Evolutionary conservation across 2,797 vertebrate species (phyloP).

Genomic region (Cyclura pinguis): DNA sequence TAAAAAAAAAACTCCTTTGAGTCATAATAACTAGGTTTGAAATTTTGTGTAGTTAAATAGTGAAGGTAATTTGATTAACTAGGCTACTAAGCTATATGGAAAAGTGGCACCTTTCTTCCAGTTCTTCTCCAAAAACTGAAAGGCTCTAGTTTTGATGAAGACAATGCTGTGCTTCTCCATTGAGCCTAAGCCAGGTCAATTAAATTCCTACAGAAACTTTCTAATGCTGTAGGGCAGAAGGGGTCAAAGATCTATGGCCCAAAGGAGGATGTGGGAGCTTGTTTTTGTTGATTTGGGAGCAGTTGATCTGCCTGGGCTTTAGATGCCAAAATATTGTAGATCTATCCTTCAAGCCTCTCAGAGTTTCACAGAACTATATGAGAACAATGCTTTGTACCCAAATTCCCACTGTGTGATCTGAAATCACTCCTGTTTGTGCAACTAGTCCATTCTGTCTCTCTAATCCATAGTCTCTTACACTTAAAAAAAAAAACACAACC

Average conservation of each 20-base stretch:
- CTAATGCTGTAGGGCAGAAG: neutral
- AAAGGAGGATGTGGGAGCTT: neutral
- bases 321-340: neutral
- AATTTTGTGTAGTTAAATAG: neutral
- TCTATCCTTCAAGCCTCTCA: neutral
- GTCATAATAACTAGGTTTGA: neutral
- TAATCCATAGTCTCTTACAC: neutral
- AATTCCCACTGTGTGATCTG: neutral
- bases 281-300: neutral
- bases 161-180: neutral
- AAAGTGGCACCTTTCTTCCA: neutral
- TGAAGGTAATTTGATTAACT: neutral
- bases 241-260: neutral
- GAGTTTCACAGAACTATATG: neutral
- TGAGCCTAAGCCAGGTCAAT: neutral
- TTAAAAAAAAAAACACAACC: no score
- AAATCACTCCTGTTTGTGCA: neutral
- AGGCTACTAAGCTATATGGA: neutral
- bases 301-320: neutral
- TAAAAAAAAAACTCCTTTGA: neutral
- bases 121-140: neutral
- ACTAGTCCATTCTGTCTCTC: neutral
- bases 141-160: neutral
- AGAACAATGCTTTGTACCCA: neutral
- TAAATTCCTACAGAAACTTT: neutral